Evolutionary conservation across 2,888 invertebrate species (phyloP).

Genomic region (Dorcus parallelipipedus): DNA sequence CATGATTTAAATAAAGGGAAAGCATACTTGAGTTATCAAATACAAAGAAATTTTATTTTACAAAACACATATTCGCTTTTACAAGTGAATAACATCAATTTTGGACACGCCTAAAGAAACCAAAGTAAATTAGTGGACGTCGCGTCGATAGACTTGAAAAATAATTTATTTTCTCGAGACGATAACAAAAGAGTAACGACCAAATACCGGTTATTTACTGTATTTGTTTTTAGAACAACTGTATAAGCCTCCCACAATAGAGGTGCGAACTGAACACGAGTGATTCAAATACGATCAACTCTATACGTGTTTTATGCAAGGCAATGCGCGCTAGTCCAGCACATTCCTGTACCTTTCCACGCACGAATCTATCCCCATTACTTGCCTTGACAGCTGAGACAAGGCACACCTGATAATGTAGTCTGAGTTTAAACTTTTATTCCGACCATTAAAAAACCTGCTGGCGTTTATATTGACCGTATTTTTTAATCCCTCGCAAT

Average conservation of each 20-base stretch:
- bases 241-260: slow-evolving; percentile 34
- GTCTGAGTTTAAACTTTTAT: slow-evolving; percentile 36
- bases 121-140: too few relatives aligned
- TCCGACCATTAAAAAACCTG: slow-evolving; percentile 30
- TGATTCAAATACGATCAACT: slow-evolving; percentile 29
- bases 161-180: slow-evolving; percentile 10
- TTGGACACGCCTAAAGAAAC: too few relatives aligned
- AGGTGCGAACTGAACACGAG: slow-evolving; percentile 31
- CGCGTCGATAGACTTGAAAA: slow-evolving; percentile 1
- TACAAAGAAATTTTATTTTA: too few relatives aligned
- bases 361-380: slow-evolving; percentile 5
- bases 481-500: slow-evolving; percentile 20
- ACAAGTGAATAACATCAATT: too few relatives aligned
- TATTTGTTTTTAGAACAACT: slow-evolving; percentile 30
- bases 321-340: slow-evolving; percentile 3
- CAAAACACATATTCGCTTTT: too few relatives aligned
- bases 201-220: slow-evolving; percentile 20
- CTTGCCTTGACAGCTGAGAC: slow-evolving; percentile 27
- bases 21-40: too few relatives aligned
- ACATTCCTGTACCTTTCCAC: slow-evolving; percentile 5
- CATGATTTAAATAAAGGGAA: too few relatives aligned
- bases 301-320: slow-evolving; percentile 28
- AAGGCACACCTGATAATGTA: slow-evolving; percentile 36
- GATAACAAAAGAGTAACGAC: slow-evolving; percentile 14
- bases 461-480: slow-evolving; percentile 26